phyloP scores from a whole-genome alignment of 2,888 invertebrate genomes.

The Pristionchus japonicus region DNA sequence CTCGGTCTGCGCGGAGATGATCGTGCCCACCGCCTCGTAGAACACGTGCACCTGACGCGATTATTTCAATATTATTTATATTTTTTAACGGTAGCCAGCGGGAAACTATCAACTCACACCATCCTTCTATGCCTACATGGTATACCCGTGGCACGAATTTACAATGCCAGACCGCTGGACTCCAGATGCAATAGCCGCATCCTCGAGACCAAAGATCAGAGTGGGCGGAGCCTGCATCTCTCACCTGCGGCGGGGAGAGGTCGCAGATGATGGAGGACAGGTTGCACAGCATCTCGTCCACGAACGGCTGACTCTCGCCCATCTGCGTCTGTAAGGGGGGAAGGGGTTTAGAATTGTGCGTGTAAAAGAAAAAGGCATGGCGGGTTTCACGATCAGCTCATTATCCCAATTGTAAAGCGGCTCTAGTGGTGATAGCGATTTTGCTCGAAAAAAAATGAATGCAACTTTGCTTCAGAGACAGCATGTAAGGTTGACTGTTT shows the following conservation, averaged over 20 bases:
- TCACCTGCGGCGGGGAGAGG: constrained; percentile 92
- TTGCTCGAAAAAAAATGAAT: too few species aligned
- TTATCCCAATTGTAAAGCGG: too few species aligned
- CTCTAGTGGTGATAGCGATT: too few species aligned
- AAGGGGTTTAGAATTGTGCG: not conserved
- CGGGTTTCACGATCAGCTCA: not conserved
- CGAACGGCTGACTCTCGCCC: constrained; percentile 96
- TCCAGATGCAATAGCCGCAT: not conserved
- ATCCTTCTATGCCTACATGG: too few species aligned
- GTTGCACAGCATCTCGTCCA: constrained; percentile 95
- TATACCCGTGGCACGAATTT: too few species aligned
- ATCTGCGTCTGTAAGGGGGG: constrained; percentile 84
- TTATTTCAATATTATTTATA: not conserved
- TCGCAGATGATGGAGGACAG: constrained; percentile 99
- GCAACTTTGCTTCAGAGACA: too few species aligned
- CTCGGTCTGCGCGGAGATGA: constrained; percentile 90
- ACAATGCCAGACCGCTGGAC: not conserved
- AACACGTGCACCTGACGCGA: constrained; percentile 86
- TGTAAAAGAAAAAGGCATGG: not conserved
- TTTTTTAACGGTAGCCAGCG: too few species aligned
- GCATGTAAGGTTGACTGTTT: too few species aligned
- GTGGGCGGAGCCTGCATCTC: not conserved
- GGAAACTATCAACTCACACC: too few species aligned
- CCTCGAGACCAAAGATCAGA: not conserved
- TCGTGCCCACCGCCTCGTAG: constrained; percentile 98